Base-by-base conservation (phyloP, 92 coral and sea anemone genomes). In the Parazoanthus atlanticus region DNA sequence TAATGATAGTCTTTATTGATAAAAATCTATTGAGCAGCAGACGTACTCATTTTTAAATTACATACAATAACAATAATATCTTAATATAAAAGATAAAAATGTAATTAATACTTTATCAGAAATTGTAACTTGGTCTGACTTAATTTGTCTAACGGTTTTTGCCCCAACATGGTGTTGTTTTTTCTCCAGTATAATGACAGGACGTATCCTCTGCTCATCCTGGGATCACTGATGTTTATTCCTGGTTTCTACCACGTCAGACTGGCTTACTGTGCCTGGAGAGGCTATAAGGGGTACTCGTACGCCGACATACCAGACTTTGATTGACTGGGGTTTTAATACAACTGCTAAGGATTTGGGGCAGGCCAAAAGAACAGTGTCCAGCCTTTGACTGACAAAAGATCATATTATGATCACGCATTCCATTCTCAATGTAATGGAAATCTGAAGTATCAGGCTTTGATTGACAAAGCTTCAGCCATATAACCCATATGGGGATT, bases 161-260 rank as follows among this genome's bases (percentile, higher is more conserved):
- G 52, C 69, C 32, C 28, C 4, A 17, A 73, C 19, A 33, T 36
- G 29, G 25, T 67, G n/a, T 58, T 32, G 30, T 71, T 61, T 91
- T 74, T 82, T n/a, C 31, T 67, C 2, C 93, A 96, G 99, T 96
- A 96, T 90, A 98, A 90, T 47, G 99, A 96, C 84, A 90, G 99
- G 82, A 96, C 96, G 36, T 96, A 96, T 46, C 99, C 99, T 15
- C 41, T 96, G 88, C 91, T 96, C 82, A 96, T 96, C 58, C 94
- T 96, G 66, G 98, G 98, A 3, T 95, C 99, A 16, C 90, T 96
- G 38, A 96, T 96, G 99, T 96, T 96, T 79, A 96, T 96, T 66
- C 99, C 99, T 75, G 99, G 99, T 30, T 95, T 96, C 81, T 96
- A 96, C 70, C 99, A 96, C 80, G 98, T 96, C 36, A 90, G 99